phyloP scores from a whole-genome alignment of 2,888 invertebrate genomes.

The Sipunculus nudus region DNA sequence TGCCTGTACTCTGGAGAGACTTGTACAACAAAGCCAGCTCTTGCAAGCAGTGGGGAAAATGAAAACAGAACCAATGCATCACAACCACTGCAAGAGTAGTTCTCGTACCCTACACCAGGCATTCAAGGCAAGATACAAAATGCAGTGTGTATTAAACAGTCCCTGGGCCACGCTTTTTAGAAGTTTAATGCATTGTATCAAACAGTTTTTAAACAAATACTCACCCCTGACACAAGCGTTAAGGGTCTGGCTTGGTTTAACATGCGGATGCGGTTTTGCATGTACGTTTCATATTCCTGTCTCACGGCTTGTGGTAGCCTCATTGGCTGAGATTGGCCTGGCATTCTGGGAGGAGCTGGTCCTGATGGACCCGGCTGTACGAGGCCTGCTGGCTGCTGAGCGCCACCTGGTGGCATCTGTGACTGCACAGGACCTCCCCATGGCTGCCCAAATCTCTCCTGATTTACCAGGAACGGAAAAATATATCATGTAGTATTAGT shows the following conservation, averaged over 20 bases:
- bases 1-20: too few species aligned
- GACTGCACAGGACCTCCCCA: slow-evolving; percentile 31
- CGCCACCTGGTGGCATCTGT: not conserved
- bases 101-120: not conserved
- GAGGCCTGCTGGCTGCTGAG: slow-evolving; percentile 58
- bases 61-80: too few species aligned
- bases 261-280: slow-evolving; percentile 56
- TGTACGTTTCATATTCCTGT: slow-evolving; percentile 63
- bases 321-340: slow-evolving; percentile 40
- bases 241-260: slow-evolving; percentile 13
- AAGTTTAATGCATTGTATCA: too few species aligned
- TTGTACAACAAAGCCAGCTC: too few species aligned
- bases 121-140: not conserved
- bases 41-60: too few species aligned
- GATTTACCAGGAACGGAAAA: not conserved
- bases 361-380: slow-evolving; percentile 60
- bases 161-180: not conserved
- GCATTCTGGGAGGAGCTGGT: slow-evolving; percentile 53
- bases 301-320: slow-evolving; percentile 50
- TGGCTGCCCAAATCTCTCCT: slow-evolving; percentile 25
- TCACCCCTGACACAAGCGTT: slow-evolving; percentile 11
- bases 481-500: too few species aligned
- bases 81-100: too few species aligned
- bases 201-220: not conserved
- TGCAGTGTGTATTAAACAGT: not conserved